Evolutionary conservation across 2,113 vertebrate genomes (phyloP), one percentile per base, ranked within the genome.

Genomic region (Copsychus sechellarum): DNA sequence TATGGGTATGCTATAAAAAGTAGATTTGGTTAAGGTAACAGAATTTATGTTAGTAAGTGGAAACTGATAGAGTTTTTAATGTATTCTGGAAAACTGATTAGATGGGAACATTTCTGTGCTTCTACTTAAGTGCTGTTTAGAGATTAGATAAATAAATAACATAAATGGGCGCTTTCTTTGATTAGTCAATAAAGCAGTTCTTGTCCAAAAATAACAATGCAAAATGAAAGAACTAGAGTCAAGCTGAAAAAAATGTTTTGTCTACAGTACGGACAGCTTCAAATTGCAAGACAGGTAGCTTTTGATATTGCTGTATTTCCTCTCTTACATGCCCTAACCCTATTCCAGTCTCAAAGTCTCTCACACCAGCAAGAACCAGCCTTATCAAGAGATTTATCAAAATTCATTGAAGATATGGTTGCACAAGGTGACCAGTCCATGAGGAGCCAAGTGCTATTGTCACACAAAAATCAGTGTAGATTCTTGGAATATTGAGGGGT

Each of bases 21-120:
- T 48, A 89, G 65, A 67, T 94, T 89, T 54, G 29, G 34, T 91
- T 78, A 58, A 71, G 87, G 36, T 71, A 81, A 66, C 81, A 58
- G 51, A 34, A 84, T 48, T 89, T 47, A 62, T 78, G 38, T 92
- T 94, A 78, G 47, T 62, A 91, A 78, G 87, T 85, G 81, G 56
- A 85, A 78, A 43, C 73, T 85, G 84, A 81, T 91, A 42, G 56
- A 13, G 4, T 58, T 92, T 95, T 84, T 95, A 92, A 81, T 94
- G 65, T 87, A 21, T 89, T 89, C n/a, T 36, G 51, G 65, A 94
- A 79, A 38, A 74, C 81, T 71, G 29, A 57, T 82, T 80, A 83
- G 67, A 91, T 87, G 58, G 74, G 42, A 86, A 62, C 16, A 20
- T 85, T 82, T 16, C 50, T 57, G 45, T 85, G 40, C 50, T 96